phyloP scores from a whole-genome alignment of 2,113 vertebrate genomes.

The Okapia johnstoni region DNA sequence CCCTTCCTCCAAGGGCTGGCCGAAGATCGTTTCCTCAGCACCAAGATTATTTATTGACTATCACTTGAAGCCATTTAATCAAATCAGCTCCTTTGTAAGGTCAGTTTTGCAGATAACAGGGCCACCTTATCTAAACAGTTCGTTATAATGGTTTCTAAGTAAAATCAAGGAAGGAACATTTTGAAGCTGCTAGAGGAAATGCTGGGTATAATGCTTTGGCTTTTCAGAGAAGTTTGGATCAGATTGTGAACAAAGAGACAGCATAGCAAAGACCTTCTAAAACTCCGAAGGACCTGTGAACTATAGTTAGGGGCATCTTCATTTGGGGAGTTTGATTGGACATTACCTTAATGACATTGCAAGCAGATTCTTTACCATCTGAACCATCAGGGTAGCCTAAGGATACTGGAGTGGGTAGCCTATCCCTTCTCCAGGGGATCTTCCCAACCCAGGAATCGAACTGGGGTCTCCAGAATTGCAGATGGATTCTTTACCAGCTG shows the following conservation, averaged over 20 bases:
- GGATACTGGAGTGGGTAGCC: not conserved
- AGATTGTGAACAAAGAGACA: not conserved
- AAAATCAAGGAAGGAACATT: not conserved
- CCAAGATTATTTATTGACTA: slow-evolving; percentile 15
- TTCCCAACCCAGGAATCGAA: not conserved
- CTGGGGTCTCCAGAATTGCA: not conserved
- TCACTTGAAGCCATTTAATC: slow-evolving; percentile 48
- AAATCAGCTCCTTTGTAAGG: slow-evolving; percentile 47
- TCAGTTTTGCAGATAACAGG: slow-evolving; percentile 26
- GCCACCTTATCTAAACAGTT: slow-evolving; percentile 38
- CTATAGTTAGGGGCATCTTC: slow-evolving; percentile 18
- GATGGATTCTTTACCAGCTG: not conserved
- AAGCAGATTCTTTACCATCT: not conserved
- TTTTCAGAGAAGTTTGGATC: not conserved
- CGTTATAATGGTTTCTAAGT: slow-evolving; percentile 17
- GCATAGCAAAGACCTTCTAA: slow-evolving; percentile 45
- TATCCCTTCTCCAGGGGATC: not conserved
- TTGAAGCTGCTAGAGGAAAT: not conserved
- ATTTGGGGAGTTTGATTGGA: slow-evolving; percentile 32
- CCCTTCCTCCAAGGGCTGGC: slow-evolving; percentile 12
- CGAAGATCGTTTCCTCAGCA: slow-evolving; percentile 54
- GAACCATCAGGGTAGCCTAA: not conserved
- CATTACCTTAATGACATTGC: slow-evolving; percentile 60
- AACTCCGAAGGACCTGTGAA: slow-evolving; percentile 44
- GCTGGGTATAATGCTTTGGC: not conserved